These are phyloP conservation scores for Arge pagana DNA, from an alignment of 2,888 invertebrate genomes.

Conservation along the genomic window DNA sequence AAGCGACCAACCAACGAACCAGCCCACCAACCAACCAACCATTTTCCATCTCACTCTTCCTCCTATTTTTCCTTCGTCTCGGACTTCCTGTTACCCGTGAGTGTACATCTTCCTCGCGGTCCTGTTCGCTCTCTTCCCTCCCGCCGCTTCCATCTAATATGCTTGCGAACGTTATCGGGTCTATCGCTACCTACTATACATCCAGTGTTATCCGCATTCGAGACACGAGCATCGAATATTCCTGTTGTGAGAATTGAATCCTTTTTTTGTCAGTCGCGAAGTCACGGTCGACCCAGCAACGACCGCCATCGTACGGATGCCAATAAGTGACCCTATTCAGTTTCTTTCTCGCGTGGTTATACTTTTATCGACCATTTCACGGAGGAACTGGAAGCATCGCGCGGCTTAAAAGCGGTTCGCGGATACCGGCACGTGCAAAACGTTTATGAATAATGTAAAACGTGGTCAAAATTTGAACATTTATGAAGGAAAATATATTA, in stretches of 20 bases:
- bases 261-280: slow-evolving; percentile 9
- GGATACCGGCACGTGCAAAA: no score
- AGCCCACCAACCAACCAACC: no score
- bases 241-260: slow-evolving; percentile 10
- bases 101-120: not conserved
- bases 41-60: slow-evolving; percentile 38
- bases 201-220: slow-evolving; percentile 11
- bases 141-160: slow-evolving; percentile 22
- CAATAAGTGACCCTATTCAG: no score
- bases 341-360: no score
- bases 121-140: slow-evolving; percentile 22
- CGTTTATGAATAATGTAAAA: no score
- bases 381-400: no score
- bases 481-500: no score
- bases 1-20: slow-evolving; percentile 45
- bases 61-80: slow-evolving; percentile 24
- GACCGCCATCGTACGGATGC: no score
- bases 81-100: slow-evolving; percentile 1
- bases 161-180: not conserved
- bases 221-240: slow-evolving; percentile 17
- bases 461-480: no score
- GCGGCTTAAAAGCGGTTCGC: no score
- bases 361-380: no score
- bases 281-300: no score
- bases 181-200: not conserved